Evolutionary conservation across 2,113 vertebrate species (phyloP), one percentile per base, ranked within the genome.

Genomic region (Microtus oregoni): DNA sequence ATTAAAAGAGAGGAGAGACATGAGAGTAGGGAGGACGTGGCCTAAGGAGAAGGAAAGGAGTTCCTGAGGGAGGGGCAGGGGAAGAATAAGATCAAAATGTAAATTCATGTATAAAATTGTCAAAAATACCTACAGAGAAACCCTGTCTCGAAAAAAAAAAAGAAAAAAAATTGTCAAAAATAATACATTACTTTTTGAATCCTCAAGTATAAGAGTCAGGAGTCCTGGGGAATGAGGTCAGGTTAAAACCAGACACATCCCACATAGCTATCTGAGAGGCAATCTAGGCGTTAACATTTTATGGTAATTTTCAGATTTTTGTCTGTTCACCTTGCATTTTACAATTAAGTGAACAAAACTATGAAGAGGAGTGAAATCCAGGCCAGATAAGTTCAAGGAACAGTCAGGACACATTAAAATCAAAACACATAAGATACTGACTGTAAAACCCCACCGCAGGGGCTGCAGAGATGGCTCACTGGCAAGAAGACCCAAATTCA

Each of bases 181-280:
- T 65, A 41, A 30, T 22, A 61, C 52, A 65, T 65, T 65, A 10
- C 67, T 20, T 61, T 32, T 32, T 14, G 7, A 30, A 20, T 86
- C 26, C 26, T 65, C 61, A 20, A 67, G 24, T 86, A 41, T 63
- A 58, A 44, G 82, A 63, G 26, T 47, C 44, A 87, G 55, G 47
- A 94, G 50, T 91, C 63, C 81, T 78, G 32, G 67, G 88, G n/a
- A n/a, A 89, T 47, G 77, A 94, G 73, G 52, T 78, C 58, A 82
- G 47, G 63, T 73, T 63, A 86, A 83, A 72, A 95, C 13, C 76
- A 41, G 35, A 87, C 30, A 76, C 17, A 70, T 85, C 76, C 72
- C 58, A 88, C 44, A 47, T 65, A 68, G 30, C 61, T 55, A n/a
- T 50, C 52, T 50, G 11, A 96, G 73, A 75, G 22, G 35, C 55